Conservation (phyloP, 2,113 vertebrate genomes). For the Platichthys flesus region DNA sequence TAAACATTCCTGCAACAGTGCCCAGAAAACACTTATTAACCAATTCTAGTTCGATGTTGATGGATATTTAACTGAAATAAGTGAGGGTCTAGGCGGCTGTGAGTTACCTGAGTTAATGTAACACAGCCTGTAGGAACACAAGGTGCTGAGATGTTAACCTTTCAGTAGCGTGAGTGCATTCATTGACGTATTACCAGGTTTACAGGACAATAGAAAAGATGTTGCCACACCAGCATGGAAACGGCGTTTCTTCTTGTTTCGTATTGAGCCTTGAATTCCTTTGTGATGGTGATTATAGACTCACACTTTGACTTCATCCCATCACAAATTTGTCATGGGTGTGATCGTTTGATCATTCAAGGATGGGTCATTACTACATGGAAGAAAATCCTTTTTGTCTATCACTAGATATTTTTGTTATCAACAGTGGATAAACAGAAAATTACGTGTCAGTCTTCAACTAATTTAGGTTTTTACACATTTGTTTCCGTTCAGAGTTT, state of each 20-base stretch:
- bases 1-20: neutral
- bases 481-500: no score
- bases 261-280: neutral
- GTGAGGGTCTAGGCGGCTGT: neutral
- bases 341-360: neutral
- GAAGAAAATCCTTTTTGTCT: neutral
- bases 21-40: neutral
- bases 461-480: neutral
- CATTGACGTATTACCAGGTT: constrained; percentile 49
- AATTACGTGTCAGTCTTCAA: no score
- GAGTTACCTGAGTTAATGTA: constrained; percentile 9
- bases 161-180: constrained; percentile 9
- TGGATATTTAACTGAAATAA: constrained; percentile 16
- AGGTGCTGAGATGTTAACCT: constrained; percentile 20
- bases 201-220: constrained; percentile 38
- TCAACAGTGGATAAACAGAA: no score
- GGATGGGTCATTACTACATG: neutral
- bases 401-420: no score
- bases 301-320: neutral
- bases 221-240: constrained; percentile 50
- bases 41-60: neutral
- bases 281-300: neutral
- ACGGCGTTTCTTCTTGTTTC: constrained; percentile 7
- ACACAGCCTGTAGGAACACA: neutral
- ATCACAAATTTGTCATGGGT: neutral